Conservation (phyloP, 2,113 vertebrate genomes). For the Canis aureus region DNA sequence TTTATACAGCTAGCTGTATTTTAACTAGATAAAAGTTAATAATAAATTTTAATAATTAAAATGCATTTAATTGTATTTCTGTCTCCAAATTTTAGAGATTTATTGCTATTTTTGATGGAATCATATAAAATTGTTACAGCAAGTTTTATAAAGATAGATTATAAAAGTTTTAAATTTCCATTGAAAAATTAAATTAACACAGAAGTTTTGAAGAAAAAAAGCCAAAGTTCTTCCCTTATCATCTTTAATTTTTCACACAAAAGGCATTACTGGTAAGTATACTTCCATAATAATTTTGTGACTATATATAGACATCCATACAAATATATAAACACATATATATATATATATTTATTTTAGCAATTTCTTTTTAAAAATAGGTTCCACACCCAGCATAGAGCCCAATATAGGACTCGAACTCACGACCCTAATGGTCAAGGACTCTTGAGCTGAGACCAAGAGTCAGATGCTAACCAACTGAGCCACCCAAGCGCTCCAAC, state of each 20-base stretch:
- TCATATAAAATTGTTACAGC: neutral
- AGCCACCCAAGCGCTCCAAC: neutral
- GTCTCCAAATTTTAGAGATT: neutral
- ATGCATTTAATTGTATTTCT: neutral
- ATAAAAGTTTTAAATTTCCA: neutral
- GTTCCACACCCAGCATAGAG: neutral
- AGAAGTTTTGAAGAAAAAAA: neutral
- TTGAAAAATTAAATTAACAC: neutral
- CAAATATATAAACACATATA: neutral
- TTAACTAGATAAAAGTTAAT: neutral
- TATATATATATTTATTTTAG: neutral
- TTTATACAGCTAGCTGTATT: neutral
- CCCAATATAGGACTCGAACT: neutral
- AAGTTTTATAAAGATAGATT: neutral
- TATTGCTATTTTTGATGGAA: neutral
- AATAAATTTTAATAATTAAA: neutral
- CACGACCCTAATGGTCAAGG: neutral
- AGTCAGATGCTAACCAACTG: neutral
- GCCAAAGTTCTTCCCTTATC: neutral
- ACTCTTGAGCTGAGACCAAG: neutral
- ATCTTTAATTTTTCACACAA: neutral
- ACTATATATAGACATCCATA: neutral
- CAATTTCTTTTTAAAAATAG: neutral
- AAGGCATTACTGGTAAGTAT: neutral
- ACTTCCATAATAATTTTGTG: neutral